Evolutionary conservation across 1,140 invertebrate species (phyloP), one percentile per base, ranked within the genome.

Genomic region (Nymphalis io): DNA sequence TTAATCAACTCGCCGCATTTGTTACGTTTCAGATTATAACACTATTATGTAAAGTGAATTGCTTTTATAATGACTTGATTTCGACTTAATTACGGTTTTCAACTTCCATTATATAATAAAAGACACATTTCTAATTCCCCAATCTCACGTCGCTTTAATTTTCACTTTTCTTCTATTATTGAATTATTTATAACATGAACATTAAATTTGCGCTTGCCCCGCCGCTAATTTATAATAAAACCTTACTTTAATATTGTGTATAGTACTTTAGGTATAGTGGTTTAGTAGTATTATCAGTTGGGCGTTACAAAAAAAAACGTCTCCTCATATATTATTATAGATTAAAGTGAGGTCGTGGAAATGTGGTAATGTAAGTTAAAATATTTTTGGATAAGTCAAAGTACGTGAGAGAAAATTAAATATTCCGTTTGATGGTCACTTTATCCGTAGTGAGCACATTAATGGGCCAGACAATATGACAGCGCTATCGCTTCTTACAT

Each of bases 1-100:
- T 53, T 53, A 53, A 53, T 46, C 44, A 46, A 46, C n/a, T n/a
- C 44, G 44, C 44, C 15, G 44, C 44, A 46, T 53, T 53, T 53
- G 48, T 53, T 53, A 1, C 48, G 13, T 53, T 12, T 53, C 48
- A 53, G 48, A 53, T 53, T 53, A 3, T 53, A 12, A 53, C 18
- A 53, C 11, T 53, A 53, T 53, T 53, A 53, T 20, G 18, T 53
- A 53, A 53, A 13, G 48, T 53, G 48, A 53, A 20, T 53, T 53
- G 20, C 18, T 53, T 20, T 53, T 53, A 21, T 53, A 53, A 53
- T 21, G 3, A 53, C 48, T 53, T 53, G 20, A 53, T 53, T 53
- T 21, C 20, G 8, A 10, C 3, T 21, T 12, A 53, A 53, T 53
- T 10, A 20, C 48, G 10, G 18, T 53, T 53, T 21, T 53, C n/a